A percentile compares a stretch with the other conserved stretches of the same genome.
Evolutionary conservation across 1,140 invertebrate genomes (phyloP).

Genomic region (Cotesia typhae): DNA sequence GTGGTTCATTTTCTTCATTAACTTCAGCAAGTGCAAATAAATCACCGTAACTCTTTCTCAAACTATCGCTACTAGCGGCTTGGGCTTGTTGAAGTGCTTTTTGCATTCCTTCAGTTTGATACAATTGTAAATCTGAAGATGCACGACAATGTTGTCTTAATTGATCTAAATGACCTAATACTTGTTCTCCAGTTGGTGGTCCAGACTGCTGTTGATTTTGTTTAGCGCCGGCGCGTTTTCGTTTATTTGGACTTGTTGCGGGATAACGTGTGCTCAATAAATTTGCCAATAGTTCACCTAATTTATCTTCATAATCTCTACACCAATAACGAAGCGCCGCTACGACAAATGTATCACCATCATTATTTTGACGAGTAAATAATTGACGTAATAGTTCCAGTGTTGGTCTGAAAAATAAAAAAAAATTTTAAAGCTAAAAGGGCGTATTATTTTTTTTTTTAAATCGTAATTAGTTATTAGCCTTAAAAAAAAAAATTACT

Average conservation of each 20-base stretch:
- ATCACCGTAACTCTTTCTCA: conserved; percentile 90
- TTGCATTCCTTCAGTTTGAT: conserved; percentile 86
- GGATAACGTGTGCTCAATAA: conserved; percentile 82
- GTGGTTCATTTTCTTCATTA: conserved; percentile 74
- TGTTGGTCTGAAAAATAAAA: conserved; percentile 72
- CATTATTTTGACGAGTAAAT: conserved; percentile 77
- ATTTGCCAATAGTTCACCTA: conserved; percentile 83
- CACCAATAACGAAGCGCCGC: conserved; percentile 93
- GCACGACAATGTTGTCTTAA: conserved; percentile 79
- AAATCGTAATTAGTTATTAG: too few relatives aligned
- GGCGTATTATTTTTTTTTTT: too few relatives aligned
- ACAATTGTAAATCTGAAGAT: conserved; percentile 71
- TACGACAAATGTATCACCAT: conserved; percentile 84
- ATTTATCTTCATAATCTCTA: conserved; percentile 87
- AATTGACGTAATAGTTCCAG: conserved; percentile 86
- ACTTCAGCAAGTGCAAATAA: conserved; percentile 90
- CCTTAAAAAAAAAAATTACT: too few relatives aligned
- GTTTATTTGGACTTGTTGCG: conserved; percentile 86
- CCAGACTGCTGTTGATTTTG: conserved; percentile 68
- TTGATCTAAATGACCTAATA: conserved; percentile 91
- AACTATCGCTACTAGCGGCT: conserved; percentile 80
- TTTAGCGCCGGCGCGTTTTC: conserved; percentile 79
- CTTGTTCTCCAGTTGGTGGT: conserved; percentile 78
- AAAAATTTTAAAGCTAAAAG: too few relatives aligned
- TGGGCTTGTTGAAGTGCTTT: conserved; percentile 84